These are phyloP conservation scores for Montipora capitata DNA, from an alignment of 92 coral and sea anemone species.

Conservation along the genomic window DNA sequence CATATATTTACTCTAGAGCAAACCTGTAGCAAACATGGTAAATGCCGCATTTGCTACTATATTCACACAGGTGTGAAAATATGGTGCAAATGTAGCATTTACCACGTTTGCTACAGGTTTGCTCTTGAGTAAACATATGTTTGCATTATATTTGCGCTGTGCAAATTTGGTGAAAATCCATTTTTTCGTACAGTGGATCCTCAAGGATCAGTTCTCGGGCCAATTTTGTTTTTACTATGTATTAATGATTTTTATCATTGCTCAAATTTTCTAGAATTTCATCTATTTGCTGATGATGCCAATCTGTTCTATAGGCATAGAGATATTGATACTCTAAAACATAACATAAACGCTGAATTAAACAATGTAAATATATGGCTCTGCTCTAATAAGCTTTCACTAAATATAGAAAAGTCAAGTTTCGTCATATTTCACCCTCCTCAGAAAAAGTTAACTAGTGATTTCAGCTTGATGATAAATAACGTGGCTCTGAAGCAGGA, in stretches of 20 bases:
- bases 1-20: too few species aligned
- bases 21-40: too few species aligned
- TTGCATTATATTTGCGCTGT: too few species aligned
- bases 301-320: constrained; percentile 23
- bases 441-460: neutral
- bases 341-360: neutral
- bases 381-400: neutral
- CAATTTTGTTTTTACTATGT: neutral
- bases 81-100: too few species aligned
- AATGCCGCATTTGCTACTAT: too few species aligned
- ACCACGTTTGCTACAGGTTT: too few species aligned
- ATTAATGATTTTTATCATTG: neutral
- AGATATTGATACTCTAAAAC: neutral
- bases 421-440: neutral
- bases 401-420: neutral
- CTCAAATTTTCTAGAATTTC: neutral
- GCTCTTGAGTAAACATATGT: too few species aligned
- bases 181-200: too few species aligned
- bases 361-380: neutral
- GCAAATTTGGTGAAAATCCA: too few species aligned
- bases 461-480: too few species aligned
- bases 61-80: too few species aligned
- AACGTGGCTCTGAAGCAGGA: neutral
- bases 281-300: constrained; percentile 41
- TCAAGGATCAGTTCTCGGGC: neutral